Evolutionary conservation across 2,113 vertebrate species (phyloP), one percentile per base, ranked within the genome.

Genomic region (Cyprinus carpio): DNA sequence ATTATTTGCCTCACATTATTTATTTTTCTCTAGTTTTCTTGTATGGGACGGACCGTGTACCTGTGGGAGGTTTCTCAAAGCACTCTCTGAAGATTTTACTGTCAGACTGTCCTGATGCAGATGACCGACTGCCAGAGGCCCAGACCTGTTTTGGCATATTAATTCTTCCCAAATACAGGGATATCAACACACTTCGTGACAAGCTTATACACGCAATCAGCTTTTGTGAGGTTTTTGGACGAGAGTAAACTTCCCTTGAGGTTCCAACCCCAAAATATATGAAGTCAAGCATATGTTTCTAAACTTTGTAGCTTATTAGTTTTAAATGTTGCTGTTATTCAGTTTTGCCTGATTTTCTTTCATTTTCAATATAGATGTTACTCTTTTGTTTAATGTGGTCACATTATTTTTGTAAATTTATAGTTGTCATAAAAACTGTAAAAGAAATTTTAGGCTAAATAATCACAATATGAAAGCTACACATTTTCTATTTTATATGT

Each of bases 161-260:
- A 60, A 1, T 9, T 1, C 91, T 95, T 4, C 94, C 94, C 10
- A 92, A 92, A 85, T 95, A 95, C 69, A 93, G 89, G 65, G 87
- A 11, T n/a, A 83, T 87, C 62, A 72, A 80, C 40, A 86, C 87
- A 82, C 91, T 95, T 0, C 40, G 51, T 29, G 0, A 91, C 7
- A 92, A 75, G 31, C 64, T 95, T 34, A 83, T 91, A 9, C 74
- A 0, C 89, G 91, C 88, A 37, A 89, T 90, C 49, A 87, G 86
- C 7, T 54, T 75, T 65, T 88, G 81, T 83, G 85, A 93, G 87
- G 74, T 43, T 16, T 92, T 94, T 92, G 88, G 88, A n/a, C 0
- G 12, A 25, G 0, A 0, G 0, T 93, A 67, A 86, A 51, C 0
- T 3, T 46, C 2, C n/a, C 11, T 37, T 0, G 1, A 75, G n/a